A percentile compares a stretch with the other conserved stretches of the same genome.
These are phyloP conservation scores for Hydroisotoma schaefferi DNA, from an alignment of 2,888 invertebrate genomes.

Conservation along the genomic window DNA sequence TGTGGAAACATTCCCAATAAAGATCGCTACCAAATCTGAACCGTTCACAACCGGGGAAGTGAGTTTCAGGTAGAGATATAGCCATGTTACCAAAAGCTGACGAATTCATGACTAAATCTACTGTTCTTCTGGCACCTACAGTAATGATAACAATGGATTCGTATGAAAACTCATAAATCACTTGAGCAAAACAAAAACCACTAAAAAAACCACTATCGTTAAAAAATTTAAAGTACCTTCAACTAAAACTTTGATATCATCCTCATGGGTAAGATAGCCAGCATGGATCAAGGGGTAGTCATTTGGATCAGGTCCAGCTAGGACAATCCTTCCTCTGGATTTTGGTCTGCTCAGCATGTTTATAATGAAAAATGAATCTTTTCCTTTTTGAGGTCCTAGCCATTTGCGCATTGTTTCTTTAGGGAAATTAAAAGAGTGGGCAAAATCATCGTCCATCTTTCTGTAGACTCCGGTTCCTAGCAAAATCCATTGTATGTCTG, in stretches of 20 bases:
- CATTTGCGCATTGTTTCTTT: constrained; percentile 34
- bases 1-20: constrained; percentile 41
- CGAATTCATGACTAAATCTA: constrained; percentile 36
- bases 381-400: constrained; percentile 29
- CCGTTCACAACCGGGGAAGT: constrained; percentile 35
- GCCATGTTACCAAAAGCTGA: constrained; percentile 33
- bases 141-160: background rate
- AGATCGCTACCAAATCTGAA: constrained; percentile 33
- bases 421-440: constrained; percentile 41
- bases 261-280: constrained; percentile 35
- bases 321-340: constrained; percentile 34
- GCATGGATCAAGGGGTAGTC: constrained; percentile 40
- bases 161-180: background rate
- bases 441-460: constrained; percentile 35
- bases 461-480: constrained; percentile 39
- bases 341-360: constrained; percentile 41
- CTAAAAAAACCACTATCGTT: too few relatives aligned
- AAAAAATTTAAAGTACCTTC: constrained; percentile 37
- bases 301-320: constrained; percentile 33
- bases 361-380: constrained; percentile 44
- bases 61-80: constrained; percentile 22
- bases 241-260: constrained; percentile 36
- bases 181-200: too few relatives aligned
- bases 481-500: constrained; percentile 43
- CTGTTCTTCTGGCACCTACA: constrained; percentile 21